Conservation (phyloP, 30 jellyfish, hydroid and myxozoan species). For the Hydractinia echinata region DNA sequence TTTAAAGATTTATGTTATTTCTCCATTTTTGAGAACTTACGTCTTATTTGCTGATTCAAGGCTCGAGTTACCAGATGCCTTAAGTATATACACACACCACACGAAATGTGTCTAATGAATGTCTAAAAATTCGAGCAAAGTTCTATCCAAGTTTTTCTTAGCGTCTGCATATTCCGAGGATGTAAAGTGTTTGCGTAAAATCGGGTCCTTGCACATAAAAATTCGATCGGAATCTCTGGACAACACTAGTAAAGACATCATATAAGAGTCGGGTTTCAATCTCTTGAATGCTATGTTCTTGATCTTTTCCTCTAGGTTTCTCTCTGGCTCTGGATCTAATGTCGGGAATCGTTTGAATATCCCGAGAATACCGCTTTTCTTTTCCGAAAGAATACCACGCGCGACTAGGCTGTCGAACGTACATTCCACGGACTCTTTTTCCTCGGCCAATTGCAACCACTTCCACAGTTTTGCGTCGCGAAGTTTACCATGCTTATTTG, state of each 20-base stretch:
- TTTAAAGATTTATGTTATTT: no score
- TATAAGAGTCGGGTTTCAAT: slow-evolving; percentile 66
- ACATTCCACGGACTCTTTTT: slow-evolving; percentile 77
- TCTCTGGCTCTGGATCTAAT: slow-evolving; percentile 92
- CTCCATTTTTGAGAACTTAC: no score
- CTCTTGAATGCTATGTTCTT: slow-evolving; percentile 55
- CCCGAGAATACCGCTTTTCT: slow-evolving; percentile 87
- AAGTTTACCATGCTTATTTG: slow-evolving; percentile 46
- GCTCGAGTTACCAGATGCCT: no score
- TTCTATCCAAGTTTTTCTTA: slow-evolving; percentile 59
- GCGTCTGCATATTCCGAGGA: slow-evolving; percentile 62
- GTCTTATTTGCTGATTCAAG: no score
- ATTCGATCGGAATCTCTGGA: slow-evolving; percentile 93
- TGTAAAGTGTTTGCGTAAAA: slow-evolving; percentile 75
- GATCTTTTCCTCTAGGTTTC: slow-evolving; percentile 59
- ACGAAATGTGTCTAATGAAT: not conserved
- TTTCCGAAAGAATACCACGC: slow-evolving; percentile 77
- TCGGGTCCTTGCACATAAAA: slow-evolving; percentile 88
- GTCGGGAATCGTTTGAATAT: slow-evolving; percentile 89
- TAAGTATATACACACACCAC: no score
- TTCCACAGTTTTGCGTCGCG: slow-evolving; percentile 63
- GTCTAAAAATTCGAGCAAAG: not conserved
- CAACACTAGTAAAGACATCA: slow-evolving; percentile 70
- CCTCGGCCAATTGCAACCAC: slow-evolving; percentile 90
- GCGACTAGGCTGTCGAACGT: slow-evolving; percentile 67